These are phyloP conservation scores for Acanthopleura granulata DNA, from an alignment of 2,888 invertebrate species.

Conservation along the genomic window DNA sequence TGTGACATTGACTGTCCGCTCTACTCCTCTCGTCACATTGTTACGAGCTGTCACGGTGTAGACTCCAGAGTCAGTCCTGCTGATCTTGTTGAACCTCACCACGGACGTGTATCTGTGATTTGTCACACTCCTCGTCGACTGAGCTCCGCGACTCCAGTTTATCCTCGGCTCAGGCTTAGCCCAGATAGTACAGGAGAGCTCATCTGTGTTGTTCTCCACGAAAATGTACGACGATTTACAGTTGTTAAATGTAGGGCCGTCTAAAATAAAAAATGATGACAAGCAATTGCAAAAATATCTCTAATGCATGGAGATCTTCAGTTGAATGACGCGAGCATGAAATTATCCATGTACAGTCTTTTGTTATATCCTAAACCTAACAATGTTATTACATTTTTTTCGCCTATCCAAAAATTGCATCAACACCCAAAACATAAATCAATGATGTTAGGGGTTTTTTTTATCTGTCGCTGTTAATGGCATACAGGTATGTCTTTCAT, in stretches of 20 bases:
- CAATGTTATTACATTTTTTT: too few relatives aligned
- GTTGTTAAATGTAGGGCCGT: not conserved
- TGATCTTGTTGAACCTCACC: not conserved
- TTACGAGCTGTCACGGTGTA: not conserved
- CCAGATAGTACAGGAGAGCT: not conserved
- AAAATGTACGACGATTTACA: not conserved
- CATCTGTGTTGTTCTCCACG: not conserved
- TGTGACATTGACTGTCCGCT: not conserved
- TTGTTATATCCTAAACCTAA: too few relatives aligned
- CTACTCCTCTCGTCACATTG: not conserved
- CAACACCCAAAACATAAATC: too few relatives aligned
- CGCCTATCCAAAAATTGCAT: too few relatives aligned
- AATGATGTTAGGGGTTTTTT: too few relatives aligned
- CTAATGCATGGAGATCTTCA: too few relatives aligned
- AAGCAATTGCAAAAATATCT: too few relatives aligned
- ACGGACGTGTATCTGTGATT: not conserved
- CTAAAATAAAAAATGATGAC: too few relatives aligned
- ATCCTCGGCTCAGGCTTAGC: not conserved
- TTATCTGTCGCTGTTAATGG: too few relatives aligned
- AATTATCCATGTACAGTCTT: too few relatives aligned
- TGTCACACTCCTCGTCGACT: not conserved
- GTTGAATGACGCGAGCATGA: too few relatives aligned
- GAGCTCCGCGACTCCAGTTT: not conserved
- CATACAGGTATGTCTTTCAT: too few relatives aligned
- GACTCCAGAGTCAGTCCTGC: not conserved